phyloP scores from a whole-genome alignment of 2,113 vertebrate genomes.

The Thamnaconus septentrionalis region DNA sequence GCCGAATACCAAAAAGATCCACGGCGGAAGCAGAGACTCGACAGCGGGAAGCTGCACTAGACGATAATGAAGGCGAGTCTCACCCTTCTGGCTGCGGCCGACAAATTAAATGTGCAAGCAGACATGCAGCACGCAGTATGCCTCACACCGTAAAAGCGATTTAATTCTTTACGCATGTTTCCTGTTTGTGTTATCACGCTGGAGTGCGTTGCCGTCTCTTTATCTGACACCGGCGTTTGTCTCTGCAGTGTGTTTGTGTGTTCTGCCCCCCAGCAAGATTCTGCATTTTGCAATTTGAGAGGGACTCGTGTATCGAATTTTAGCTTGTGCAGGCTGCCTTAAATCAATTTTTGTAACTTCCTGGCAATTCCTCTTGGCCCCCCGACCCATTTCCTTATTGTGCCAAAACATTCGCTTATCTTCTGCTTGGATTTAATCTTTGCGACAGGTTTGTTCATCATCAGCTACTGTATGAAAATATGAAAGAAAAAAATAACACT shows the following conservation, averaged over 20 bases:
- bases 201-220: conserved; percentile 4
- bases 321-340: conserved; percentile 6
- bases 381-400: background rate
- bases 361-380: background rate
- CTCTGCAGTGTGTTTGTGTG: conserved; percentile 14
- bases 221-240: conserved; percentile 20
- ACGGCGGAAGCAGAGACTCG: no score
- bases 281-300: conserved; percentile 23
- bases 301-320: conserved; percentile 9
- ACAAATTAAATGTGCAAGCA: conserved; percentile 2
- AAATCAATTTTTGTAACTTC: conserved; percentile 7
- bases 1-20: no score
- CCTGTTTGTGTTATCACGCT: background rate
- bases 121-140: background rate
- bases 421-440: background rate
- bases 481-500: no score
- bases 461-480: no score
- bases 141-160: conserved; percentile 9
- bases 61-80: background rate
- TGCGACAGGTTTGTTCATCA: no score
- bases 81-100: background rate
- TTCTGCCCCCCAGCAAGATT: conserved; percentile 31
- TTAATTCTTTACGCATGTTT: conserved; percentile 8
- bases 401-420: background rate
- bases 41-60: no score